Conservation (phyloP, 2,888 invertebrate species). For the Mycalesis mineus region DNA sequence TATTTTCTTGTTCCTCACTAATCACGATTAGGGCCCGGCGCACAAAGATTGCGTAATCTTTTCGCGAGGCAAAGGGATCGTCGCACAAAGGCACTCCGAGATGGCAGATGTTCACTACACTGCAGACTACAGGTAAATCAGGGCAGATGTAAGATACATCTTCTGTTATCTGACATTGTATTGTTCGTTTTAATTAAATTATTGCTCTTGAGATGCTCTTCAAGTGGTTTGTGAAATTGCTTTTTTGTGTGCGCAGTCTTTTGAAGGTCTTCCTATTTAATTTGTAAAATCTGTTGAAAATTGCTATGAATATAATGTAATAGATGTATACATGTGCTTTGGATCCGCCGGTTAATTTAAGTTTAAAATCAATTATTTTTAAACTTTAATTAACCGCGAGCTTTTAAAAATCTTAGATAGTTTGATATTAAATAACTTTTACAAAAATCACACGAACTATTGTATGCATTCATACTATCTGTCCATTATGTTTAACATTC, state of each 20-base stretch:
- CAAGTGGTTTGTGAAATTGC: constrained; percentile 3
- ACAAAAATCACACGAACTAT: neutral
- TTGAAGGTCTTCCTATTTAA: neutral
- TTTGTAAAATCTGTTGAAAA: neutral
- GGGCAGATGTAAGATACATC: constrained; percentile 63
- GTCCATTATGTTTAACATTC: neutral
- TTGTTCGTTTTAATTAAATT: constrained; percentile 66
- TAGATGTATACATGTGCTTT: too few species aligned
- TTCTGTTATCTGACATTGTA: constrained; percentile 32
- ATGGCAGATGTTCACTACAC: constrained; percentile 56
- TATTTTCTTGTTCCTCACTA: constrained; percentile 40
- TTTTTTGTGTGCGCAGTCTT: neutral
- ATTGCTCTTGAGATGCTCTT: constrained; percentile 34
- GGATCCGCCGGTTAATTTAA: too few species aligned
- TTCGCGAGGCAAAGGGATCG: constrained; percentile 51
- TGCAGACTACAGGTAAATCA: constrained; percentile 56
- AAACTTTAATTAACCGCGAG: too few species aligned
- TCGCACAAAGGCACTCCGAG: constrained; percentile 36
- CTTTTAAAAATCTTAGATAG: too few species aligned
- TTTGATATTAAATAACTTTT: too few species aligned
- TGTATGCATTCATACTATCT: neutral
- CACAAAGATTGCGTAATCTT: constrained; percentile 61
- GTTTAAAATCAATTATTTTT: too few species aligned
- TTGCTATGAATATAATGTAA: neutral
- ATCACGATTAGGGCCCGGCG: constrained; percentile 53